These are phyloP conservation scores for Shinisaurus crocodilurus DNA, from an alignment of 2,113 vertebrate species.

Conservation along the genomic window DNA sequence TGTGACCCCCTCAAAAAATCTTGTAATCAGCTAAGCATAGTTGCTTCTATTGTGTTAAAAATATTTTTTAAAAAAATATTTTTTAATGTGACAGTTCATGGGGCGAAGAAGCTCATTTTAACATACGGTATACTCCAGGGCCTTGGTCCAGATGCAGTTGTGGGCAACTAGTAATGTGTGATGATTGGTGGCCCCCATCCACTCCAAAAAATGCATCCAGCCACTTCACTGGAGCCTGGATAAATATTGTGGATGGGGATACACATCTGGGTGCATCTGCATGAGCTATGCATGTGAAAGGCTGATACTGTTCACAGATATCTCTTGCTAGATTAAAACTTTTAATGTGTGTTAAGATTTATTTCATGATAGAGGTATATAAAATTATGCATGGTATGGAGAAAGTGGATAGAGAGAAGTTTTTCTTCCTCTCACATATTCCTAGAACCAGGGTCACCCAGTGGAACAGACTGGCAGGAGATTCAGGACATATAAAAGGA, in stretches of 20 bases:
- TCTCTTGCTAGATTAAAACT: neutral
- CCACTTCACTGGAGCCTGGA: neutral
- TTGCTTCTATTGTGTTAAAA: neutral
- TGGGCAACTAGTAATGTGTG: neutral
- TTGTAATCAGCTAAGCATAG: neutral
- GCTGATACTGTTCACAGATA: neutral
- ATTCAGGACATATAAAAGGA: neutral
- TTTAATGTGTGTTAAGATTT: neutral
- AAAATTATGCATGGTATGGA: neutral
- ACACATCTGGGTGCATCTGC: neutral
- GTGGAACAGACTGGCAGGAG: neutral
- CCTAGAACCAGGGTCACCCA: neutral
- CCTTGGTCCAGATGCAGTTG: neutral
- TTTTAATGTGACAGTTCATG: neutral
- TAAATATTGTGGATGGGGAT: neutral
- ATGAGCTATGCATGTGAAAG: neutral
- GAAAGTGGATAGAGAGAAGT: neutral
- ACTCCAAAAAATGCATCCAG: neutral
- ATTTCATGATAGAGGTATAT: neutral
- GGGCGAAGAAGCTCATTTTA: neutral
- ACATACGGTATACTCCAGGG: neutral
- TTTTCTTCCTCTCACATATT: neutral
- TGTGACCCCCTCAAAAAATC: neutral
- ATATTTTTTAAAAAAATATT: neutral
- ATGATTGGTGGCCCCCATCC: neutral